Base-by-base conservation (phyloP, 2,797 vertebrate genomes). In the Neopelma chrysocephalum region DNA sequence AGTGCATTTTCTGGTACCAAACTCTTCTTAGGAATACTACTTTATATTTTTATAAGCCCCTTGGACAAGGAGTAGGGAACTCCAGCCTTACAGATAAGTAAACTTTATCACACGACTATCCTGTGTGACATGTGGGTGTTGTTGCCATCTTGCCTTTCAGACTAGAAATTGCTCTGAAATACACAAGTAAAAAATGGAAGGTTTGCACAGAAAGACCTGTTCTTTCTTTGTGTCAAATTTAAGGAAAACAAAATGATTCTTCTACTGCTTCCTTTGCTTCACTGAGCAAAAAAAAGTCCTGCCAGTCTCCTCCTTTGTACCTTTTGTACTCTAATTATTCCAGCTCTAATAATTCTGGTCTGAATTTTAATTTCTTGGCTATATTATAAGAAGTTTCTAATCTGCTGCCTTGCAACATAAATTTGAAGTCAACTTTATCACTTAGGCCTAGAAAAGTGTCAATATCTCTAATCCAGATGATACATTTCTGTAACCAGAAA, bases 201-300 rank as follows among this genome's bases (percentile, higher is more conserved):
- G 5, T 40, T 27, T 58, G 12, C 45, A 45, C 3, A 69, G 23
- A n/a, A 82, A 58, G 3, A 51, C 1, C 17, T 61, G 15, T 32
- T 72, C 17, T 72, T 40, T 57, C 48, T 38, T 64, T 20, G 29
- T n/a, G 9, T 42, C 7, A 69, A 32, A 34, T 48, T 45, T 82
- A 58, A 25, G 9, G 23, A 42, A 58, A 87, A 45, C 3, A n/a
- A 6, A 25, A 10, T 0, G 0, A 15, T 64, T 71, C 21, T 72
- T 53, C 15, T 43, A 7, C 4, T 31, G 17, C 22, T 62, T 71
- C 1, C 34, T 87, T 57, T 75, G 9, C 4, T 29, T 45, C 16
- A 27, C 5, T 25, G 21, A 62, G 9, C 0, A n/a, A 29, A 31
- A 56, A 34, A 80, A 62, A 31, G 25, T 32, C 14, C 10, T 43